A percentile compares a stretch with the other conserved stretches of the same genome.
phyloP scores from a whole-genome alignment of 53 echinoderm and acorn worm species.

The Paracentrotus lividus region DNA sequence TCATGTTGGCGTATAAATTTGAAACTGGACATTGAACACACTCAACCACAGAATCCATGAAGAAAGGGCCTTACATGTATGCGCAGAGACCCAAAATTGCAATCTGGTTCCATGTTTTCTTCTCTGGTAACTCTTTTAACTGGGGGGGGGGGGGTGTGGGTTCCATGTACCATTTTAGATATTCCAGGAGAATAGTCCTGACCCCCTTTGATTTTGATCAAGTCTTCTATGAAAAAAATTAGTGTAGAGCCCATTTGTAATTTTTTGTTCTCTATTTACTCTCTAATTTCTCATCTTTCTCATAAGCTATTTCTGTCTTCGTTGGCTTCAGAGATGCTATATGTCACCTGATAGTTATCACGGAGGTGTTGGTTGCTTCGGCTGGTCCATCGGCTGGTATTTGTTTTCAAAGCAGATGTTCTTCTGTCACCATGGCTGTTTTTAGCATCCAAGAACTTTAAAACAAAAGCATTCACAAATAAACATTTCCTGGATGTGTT shows the following conservation, averaged over 20 bases:
- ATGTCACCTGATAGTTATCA: conserved; percentile 32
- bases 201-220: neutral
- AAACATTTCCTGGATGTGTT: neutral
- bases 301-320: neutral
- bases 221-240: too few relatives aligned
- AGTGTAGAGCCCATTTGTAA: too few relatives aligned
- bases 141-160: too few relatives aligned
- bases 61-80: too few relatives aligned
- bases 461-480: neutral
- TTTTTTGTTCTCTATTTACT: neutral
- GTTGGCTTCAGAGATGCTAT: neutral
- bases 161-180: neutral
- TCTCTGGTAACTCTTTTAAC: too few relatives aligned
- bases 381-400: conserved; percentile 3
- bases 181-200: neutral
- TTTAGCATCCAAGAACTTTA: conserved; percentile 4
- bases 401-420: conserved; percentile 35
- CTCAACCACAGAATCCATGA: too few relatives aligned
- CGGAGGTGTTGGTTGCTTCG: conserved; percentile 14
- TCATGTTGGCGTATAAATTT: too few relatives aligned
- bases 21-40: too few relatives aligned
- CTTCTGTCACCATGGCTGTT: neutral
- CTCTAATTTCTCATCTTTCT: neutral
- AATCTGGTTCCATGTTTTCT: too few relatives aligned
- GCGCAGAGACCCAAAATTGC: too few relatives aligned